Percentiles rank a stretch among this genome's conserved stretches.
These are phyloP conservation scores for Gortyna flavago DNA, from an alignment of 2,888 invertebrate species.

Conservation along the genomic window DNA sequence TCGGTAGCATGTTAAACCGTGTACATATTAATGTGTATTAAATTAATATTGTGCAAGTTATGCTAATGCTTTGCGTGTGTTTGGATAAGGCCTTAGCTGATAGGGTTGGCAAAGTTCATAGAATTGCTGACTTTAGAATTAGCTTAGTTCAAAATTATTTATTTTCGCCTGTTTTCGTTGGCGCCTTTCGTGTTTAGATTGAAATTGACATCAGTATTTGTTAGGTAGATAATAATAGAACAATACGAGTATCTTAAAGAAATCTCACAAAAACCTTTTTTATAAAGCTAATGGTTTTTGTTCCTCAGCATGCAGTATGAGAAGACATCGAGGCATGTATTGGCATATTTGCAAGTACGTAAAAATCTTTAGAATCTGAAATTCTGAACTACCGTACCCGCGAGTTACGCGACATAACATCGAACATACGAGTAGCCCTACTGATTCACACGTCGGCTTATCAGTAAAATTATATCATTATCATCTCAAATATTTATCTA, in stretches of 20 bases:
- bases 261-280: not conserved
- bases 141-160: not conserved
- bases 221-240: not conserved
- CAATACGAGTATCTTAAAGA: not conserved
- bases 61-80: conserved; percentile 49
- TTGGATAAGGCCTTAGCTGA: conserved; percentile 11
- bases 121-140: not conserved
- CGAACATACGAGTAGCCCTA: conserved; percentile 59
- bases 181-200: not conserved
- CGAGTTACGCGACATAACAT: conserved; percentile 41
- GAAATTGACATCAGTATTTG: not conserved
- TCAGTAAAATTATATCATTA: conserved; percentile 73
- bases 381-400: conserved; percentile 13
- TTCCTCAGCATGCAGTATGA: not conserved
- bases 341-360: not conserved
- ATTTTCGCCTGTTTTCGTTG: not conserved
- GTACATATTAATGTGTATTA: conserved; percentile 33
- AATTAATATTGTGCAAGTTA: conserved; percentile 61
- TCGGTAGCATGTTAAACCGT: conserved; percentile 58
- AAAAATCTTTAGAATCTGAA: not conserved
- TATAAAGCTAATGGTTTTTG: not conserved
- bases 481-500: conserved; percentile 76
- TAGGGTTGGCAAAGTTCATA: conserved; percentile 48
- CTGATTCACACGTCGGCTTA: conserved; percentile 69
- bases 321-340: not conserved